Percentiles rank a stretch among this genome's conserved stretches.
Conservation (phyloP, 2,888 invertebrate genomes). For the Poecilobothrus nobilitatus region DNA sequence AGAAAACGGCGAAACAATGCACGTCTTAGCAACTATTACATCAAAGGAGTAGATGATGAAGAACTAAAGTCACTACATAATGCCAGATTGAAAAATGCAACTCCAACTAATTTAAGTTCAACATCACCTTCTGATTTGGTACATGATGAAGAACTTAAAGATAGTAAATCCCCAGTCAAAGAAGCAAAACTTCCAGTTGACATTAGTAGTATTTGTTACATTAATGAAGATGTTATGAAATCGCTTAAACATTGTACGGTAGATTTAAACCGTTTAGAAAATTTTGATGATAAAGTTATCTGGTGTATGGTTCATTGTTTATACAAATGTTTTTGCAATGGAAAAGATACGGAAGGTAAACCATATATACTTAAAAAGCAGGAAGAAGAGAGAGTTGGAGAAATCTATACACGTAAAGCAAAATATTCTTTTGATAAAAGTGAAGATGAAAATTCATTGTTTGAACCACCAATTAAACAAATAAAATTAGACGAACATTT, state of each 20-base stretch:
- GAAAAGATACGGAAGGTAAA: conserved; percentile 35
- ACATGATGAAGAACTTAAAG: neutral
- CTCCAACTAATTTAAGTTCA: conserved; percentile 19
- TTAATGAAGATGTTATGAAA: conserved; percentile 30
- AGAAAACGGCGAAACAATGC: conserved; percentile 50
- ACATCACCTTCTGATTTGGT: neutral
- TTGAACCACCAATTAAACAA: neutral
- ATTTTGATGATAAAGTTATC: conserved; percentile 47
- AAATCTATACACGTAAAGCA: conserved; percentile 24
- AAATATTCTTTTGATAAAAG: conserved; percentile 38
- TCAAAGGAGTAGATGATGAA: conserved; percentile 23
- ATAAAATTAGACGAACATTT: neutral
- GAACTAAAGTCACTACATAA: conserved; percentile 7
- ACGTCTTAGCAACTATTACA: conserved; percentile 49
- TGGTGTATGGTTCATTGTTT: conserved; percentile 59
- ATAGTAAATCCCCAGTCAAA: conserved; percentile 8
- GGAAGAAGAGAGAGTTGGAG: conserved; percentile 33
- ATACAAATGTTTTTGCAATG: conserved; percentile 58
- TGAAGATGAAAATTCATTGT: conserved; percentile 15
- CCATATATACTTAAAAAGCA: conserved; percentile 23
- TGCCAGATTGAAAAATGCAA: conserved; percentile 17
- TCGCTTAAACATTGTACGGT: conserved; percentile 37
- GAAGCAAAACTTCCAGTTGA: conserved; percentile 10
- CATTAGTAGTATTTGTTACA: conserved; percentile 25
- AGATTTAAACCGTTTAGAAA: conserved; percentile 31